Evolutionary conservation across 1,140 invertebrate genomes (phyloP), one percentile per base, ranked within the genome.

Genomic region (Aphelinus atriplicis): DNA sequence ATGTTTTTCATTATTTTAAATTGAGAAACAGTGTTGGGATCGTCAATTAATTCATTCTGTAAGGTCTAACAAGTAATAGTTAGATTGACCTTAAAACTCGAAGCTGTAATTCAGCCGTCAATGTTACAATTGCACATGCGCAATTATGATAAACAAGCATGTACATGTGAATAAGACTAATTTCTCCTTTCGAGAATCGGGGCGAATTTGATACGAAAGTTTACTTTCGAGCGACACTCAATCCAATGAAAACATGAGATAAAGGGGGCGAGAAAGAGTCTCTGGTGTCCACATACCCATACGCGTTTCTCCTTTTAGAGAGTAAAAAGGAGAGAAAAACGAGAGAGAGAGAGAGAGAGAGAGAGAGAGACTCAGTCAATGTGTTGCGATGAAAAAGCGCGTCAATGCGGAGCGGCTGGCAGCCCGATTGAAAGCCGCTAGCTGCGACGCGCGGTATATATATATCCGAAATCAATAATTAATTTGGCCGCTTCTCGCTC

Each of bases 391-490:
- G 51, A 53, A 53, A 53, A 53, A 53, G 9, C 4, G 9, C 51
- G 51, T 9, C 51, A 53, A 53, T 53, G 51, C 51, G 51, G 51
- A 53, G 51, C 51, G 51, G 51, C 9, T 53, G 51, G 51, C 80
- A 26, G 55, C 58, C 68, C 83, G 83, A 84, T 84, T 84, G 83
- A 83, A 82, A 82, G 79, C 83, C 62, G 73, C 57, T 62, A 53
- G 58, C 79, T 76, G 76, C 80, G 80, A 81, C 80, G 80, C 78
- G 72, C 79, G 79, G 51, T 6, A 53, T 6, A 53, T 4, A 4
- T 53, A 9, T 85, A 86, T 86, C 84, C 84, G 84, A 85, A 86
- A 86, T 86, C 85, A 84, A 86, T 86, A 86, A 86, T 86, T 86
- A 86, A 86, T 86, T 86, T 78, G 80, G 76, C 69, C 65, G 72